Evolutionary conservation across 2,113 vertebrate genomes (phyloP).

Genomic region (Triplophysa rosa): DNA sequence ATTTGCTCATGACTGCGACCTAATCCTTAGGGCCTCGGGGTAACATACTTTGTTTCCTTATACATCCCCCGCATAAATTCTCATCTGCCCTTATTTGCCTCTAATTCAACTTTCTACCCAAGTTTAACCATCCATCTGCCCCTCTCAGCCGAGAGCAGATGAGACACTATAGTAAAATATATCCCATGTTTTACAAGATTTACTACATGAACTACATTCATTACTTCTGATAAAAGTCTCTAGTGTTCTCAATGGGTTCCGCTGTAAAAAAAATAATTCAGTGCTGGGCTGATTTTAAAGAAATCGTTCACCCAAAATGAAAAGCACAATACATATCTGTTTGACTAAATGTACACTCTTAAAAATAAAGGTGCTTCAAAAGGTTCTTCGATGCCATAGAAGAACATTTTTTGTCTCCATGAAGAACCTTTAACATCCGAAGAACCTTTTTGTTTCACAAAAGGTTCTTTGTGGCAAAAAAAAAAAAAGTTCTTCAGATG

Average conservation of each 20-base stretch:
- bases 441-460: no score
- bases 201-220: conserved; percentile 9
- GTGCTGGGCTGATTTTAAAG: not conserved
- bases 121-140: conserved; percentile 35
- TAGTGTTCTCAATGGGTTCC: not conserved
- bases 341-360: no score
- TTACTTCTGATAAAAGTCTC: not conserved
- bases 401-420: no score
- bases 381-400: no score
- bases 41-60: conserved; percentile 21
- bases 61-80: conserved; percentile 24
- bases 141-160: conserved; percentile 15
- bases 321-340: no score
- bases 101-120: conserved; percentile 29
- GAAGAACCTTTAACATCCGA: no score
- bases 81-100: conserved; percentile 46
- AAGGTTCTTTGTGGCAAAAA: no score
- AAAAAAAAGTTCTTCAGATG: no score
- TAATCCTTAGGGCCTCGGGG: conserved; percentile 53
- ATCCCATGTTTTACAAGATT: conserved; percentile 24
- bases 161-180: conserved; percentile 10
- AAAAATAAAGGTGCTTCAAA: no score
- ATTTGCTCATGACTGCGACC: conserved; percentile 48
- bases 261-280: conserved; percentile 1
- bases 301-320: no score